Evolutionary conservation across 2,888 invertebrate species (phyloP).

Genomic region (Myopa tessellatipennis): DNA sequence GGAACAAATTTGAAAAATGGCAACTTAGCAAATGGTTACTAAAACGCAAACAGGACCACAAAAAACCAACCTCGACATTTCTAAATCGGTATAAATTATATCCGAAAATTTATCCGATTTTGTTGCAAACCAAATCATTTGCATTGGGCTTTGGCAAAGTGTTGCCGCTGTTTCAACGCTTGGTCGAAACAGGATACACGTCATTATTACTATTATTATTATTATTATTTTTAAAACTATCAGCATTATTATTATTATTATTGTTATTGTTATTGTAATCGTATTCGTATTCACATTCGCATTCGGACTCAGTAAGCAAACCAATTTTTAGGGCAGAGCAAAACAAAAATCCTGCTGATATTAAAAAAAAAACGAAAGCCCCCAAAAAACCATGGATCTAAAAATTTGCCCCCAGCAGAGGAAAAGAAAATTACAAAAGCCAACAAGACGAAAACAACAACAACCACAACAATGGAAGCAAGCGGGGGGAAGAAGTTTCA

Average conservation of each 20-base stretch:
- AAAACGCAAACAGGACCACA: too few relatives aligned
- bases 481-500: background rate
- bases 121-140: constrained; percentile 5
- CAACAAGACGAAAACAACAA: background rate
- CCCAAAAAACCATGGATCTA: background rate
- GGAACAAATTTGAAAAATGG: too few relatives aligned
- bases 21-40: too few relatives aligned
- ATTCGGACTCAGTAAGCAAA: background rate
- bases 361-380: background rate
- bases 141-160: background rate
- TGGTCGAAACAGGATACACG: background rate
- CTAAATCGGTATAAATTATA: background rate
- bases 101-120: background rate
- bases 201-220: background rate
- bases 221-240: background rate
- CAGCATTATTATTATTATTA: background rate
- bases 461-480: background rate
- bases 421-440: constrained; percentile 33
- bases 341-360: background rate
- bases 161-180: background rate
- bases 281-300: background rate
- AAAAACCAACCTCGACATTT: too few relatives aligned
- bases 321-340: background rate
- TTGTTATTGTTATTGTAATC: background rate
- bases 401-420: constrained; percentile 20